These are phyloP conservation scores for Pachymerium ferrugineum DNA, from an alignment of 2,888 invertebrate genomes.

Conservation along the genomic window DNA sequence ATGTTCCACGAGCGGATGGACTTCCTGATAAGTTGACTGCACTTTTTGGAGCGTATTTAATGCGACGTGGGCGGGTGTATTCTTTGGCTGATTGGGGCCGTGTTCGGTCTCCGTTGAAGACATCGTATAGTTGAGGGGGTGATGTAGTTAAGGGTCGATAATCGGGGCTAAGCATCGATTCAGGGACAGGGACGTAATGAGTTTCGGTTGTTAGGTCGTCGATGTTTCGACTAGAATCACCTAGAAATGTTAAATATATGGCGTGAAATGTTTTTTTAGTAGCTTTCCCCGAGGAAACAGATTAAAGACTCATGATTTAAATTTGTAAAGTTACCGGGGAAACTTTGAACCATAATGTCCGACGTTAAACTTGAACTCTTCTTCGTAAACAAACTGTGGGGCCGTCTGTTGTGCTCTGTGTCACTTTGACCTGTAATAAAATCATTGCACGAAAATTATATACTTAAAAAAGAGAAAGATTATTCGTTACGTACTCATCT, in stretches of 20 bases:
- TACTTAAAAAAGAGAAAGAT: neutral
- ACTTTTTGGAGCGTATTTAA: neutral
- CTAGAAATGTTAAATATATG: neutral
- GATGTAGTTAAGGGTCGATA: constrained; percentile 51
- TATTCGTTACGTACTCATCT: neutral
- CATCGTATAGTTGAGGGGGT: constrained; percentile 42
- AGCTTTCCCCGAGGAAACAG: neutral
- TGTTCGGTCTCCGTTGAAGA: constrained; percentile 28
- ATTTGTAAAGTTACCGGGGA: neutral
- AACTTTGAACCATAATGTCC: constrained; percentile 33
- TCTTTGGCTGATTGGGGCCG: neutral
- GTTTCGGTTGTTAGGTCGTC: constrained; percentile 65
- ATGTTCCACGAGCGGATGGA: neutral
- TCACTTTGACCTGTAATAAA: neutral
- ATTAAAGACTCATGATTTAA: neutral
- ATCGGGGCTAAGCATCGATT: constrained; percentile 79
- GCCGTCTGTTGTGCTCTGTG: neutral
- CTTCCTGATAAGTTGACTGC: neutral
- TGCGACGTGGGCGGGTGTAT: neutral
- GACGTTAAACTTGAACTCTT: constrained; percentile 34
- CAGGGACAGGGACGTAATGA: constrained; percentile 81
- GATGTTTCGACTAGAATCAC: neutral
- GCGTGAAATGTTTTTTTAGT: neutral
- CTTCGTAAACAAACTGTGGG: constrained; percentile 28
- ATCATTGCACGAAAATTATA: no score